Percentiles rank a stretch among this genome's conserved stretches.
phyloP scores from a whole-genome alignment of 2,797 vertebrate genomes.

The Rhodeus uyekii region DNA sequence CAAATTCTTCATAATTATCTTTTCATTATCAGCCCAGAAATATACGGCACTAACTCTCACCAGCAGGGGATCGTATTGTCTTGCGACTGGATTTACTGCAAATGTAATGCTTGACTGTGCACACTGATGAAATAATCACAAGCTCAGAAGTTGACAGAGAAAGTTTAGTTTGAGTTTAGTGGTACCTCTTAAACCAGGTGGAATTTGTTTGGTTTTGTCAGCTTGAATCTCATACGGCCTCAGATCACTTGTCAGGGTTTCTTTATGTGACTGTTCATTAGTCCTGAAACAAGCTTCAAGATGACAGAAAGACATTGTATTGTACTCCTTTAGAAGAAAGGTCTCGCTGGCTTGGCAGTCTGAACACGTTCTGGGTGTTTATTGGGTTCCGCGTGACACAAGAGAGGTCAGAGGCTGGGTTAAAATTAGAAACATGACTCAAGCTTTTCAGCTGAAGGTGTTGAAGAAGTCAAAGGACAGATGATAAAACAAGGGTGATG shows the following conservation, averaged over 20 bases:
- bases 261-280: not conserved
- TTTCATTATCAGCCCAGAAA: not conserved
- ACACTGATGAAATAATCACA: not conserved
- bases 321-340: not conserved
- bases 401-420: slow-evolving; percentile 40
- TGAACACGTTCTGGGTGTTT: slow-evolving; percentile 13
- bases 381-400: slow-evolving; percentile 24
- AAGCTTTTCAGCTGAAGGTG: slow-evolving; percentile 28
- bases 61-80: not conserved
- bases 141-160: not conserved
- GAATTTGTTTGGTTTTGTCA: not conserved
- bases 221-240: not conserved
- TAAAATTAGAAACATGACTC: slow-evolving; percentile 49
- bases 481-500: slow-evolving; percentile 35
- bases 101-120: not conserved
- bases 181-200: not conserved
- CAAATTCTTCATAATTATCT: not conserved
- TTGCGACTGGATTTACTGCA: not conserved
- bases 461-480: not conserved
- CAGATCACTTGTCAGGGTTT: not conserved
- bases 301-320: not conserved
- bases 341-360: slow-evolving; percentile 27
- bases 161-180: not conserved
- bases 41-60: too few relatives aligned
- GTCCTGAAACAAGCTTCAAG: not conserved